Percentiles rank a stretch among this genome's conserved stretches.
Conservation (phyloP, 2,797 vertebrate genomes). For the Argentina silus region DNA sequence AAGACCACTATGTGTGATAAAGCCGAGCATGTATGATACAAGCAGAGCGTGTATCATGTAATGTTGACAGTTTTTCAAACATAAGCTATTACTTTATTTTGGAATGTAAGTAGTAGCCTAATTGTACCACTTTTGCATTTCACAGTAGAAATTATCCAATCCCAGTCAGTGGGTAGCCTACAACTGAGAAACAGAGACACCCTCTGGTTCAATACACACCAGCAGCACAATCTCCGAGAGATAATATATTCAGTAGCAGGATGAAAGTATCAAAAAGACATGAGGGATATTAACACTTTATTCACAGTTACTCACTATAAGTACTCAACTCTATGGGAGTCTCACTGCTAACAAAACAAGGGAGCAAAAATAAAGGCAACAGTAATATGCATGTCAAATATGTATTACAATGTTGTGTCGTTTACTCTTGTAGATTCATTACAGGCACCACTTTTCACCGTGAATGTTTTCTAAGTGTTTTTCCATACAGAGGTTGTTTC, state of each 20-base stretch:
- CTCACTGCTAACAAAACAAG: conserved; percentile 51
- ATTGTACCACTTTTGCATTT: too few relatives aligned
- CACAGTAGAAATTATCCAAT: too few relatives aligned
- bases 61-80: not conserved
- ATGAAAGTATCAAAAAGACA: conserved; percentile 12
- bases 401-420: conserved; percentile 62
- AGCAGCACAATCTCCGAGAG: not conserved
- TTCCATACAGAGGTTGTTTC: conserved; percentile 39
- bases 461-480: conserved; percentile 76
- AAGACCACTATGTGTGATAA: too few relatives aligned
- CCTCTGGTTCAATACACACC: conserved; percentile 53
- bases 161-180: too few relatives aligned
- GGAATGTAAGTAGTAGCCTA: not conserved
- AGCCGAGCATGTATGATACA: not conserved
- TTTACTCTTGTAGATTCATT: conserved; percentile 54
- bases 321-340: conserved; percentile 65
- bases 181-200: conserved; percentile 57
- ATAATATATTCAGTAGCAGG: not conserved
- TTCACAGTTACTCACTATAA: conserved; percentile 71
- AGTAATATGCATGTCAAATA: conserved; percentile 57
- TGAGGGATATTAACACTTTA: conserved; percentile 62
- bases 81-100: not conserved
- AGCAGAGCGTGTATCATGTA: not conserved
- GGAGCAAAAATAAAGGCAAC: conserved; percentile 56
- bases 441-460: conserved; percentile 65